Evolutionary conservation across 1,140 invertebrate genomes (phyloP), one percentile per base, ranked within the genome.

Genomic region (Drosophila chauvacae): DNA sequence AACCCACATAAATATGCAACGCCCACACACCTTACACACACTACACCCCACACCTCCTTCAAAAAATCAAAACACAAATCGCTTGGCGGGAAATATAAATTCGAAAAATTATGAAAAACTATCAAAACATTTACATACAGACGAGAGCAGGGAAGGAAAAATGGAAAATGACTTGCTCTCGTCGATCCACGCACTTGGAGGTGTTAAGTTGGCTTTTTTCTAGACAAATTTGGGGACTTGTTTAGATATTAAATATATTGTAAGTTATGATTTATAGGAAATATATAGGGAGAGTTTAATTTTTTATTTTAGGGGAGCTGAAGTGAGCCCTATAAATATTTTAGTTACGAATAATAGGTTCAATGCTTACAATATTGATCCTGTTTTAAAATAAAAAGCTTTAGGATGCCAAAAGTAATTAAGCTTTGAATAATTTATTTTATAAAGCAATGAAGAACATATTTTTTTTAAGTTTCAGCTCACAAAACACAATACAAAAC

Each of bases 71-170:
- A 87, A 87, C 83, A 77, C 70, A 70, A 86, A 87, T 81, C 58
- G 61, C 74, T 48, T 50, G 58, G 58, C 63, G 58, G 35, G 56
- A 66, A 39, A 50, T 64, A 70, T 66, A 86, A 71, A 86, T 68
- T 56, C 48, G 64, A 77, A 83, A 88, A 87, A 88, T 80, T 88
- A 80, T 88, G 84, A 84, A 88, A 88, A 88, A 88, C 84, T 84
- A 88, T 88, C 84, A 88, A 88, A 88, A 88, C 84, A 88, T 88
- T 88, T 90, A 88, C 81, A 90, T 88, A 81, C 72, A 64, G 26
- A 56, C 4, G 7, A 53, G 18, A 55, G 51, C 7, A 50, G 47
- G 26, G 62, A 57, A 64, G 53, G 63, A 69, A 26, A 44, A 61
- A 28, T 55, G 37, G 33, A 51, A 64, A 68, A 33, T 39, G n/a